A percentile compares a stretch with the other conserved stretches of the same genome.
phyloP scores from a whole-genome alignment of 2,888 invertebrate species.

The Schizotus pectinicornis region DNA sequence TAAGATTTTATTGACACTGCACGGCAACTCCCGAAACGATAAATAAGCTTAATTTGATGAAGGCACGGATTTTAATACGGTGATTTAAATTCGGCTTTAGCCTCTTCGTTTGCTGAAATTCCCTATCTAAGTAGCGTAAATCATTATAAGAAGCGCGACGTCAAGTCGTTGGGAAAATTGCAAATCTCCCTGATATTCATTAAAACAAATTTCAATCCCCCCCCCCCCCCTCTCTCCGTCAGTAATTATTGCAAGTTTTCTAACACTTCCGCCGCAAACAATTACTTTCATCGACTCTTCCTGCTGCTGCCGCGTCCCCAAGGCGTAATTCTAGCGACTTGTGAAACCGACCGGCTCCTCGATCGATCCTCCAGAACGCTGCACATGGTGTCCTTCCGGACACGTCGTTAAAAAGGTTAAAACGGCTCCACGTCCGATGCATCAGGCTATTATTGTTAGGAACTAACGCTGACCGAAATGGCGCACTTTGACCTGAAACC shows the following conservation, averaged over 20 bases:
- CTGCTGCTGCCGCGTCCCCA: constrained; percentile 9
- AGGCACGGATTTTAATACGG: constrained; percentile 41
- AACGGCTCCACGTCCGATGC: constrained; percentile 28
- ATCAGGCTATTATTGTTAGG: constrained; percentile 30
- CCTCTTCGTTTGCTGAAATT: constrained; percentile 23
- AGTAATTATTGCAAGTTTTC: constrained; percentile 4
- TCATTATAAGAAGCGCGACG: constrained; percentile 28
- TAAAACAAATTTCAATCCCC: constrained; percentile 14
- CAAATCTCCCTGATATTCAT: constrained; percentile 16
- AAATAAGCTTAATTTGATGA: constrained; percentile 42
- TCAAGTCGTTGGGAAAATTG: constrained; percentile 23
- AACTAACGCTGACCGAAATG: constrained; percentile 31
- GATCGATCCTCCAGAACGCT: constrained; percentile 1
- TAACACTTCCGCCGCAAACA: constrained; percentile 6
- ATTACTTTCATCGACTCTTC: constrained; percentile 8
- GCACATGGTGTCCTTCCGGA: constrained; percentile 22
- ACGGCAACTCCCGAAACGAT: constrained; percentile 32
- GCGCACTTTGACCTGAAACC: constrained; percentile 29
- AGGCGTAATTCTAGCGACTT: constrained; percentile 4
- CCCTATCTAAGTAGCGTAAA: constrained; percentile 32
- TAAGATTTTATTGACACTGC: constrained; percentile 37
- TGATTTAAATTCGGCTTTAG: constrained; percentile 36
- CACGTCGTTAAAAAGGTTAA: constrained; percentile 26
- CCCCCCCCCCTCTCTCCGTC: too few species aligned
- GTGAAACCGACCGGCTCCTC: not conserved